Percentiles rank a stretch among this genome's conserved stretches.
Evolutionary conservation across 2,797 vertebrate species (phyloP).

Genomic region (Myotis daubentonii): DNA sequence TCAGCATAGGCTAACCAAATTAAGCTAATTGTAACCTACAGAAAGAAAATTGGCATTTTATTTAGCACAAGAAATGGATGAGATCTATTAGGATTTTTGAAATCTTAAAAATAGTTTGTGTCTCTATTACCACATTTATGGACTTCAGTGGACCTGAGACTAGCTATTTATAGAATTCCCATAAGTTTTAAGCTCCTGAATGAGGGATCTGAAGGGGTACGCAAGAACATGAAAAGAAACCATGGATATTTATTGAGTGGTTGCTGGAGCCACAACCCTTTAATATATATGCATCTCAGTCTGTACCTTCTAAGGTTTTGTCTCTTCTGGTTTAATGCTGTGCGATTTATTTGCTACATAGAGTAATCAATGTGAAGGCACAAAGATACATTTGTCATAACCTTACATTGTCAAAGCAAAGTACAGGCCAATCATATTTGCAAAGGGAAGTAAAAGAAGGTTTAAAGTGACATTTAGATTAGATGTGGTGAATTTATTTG

Average conservation of each 20-base stretch:
- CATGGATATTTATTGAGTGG: not conserved
- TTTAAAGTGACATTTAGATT: slow-evolving; percentile 24
- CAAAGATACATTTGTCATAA: not conserved
- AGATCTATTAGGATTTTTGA: slow-evolving; percentile 4
- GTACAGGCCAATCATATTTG: not conserved
- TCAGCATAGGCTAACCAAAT: not conserved
- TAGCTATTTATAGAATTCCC: slow-evolving; percentile 14
- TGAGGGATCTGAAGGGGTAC: not conserved
- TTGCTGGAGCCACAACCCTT: not conserved
- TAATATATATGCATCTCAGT: not conserved
- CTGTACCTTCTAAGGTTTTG: not conserved
- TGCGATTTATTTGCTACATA: slow-evolving; percentile 18
- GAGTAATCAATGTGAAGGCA: not conserved
- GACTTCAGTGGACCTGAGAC: not conserved
- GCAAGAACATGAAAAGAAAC: not conserved
- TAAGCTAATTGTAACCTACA: not conserved
- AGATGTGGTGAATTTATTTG: not conserved
- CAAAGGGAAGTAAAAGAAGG: not conserved
- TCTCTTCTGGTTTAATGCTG: slow-evolving; percentile 4
- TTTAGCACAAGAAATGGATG: not conserved
- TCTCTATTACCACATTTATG: not conserved
- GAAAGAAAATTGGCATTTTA: not conserved
- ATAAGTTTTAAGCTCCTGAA: slow-evolving; percentile 8
- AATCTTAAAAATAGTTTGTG: slow-evolving; percentile 31
- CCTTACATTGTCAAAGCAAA: not conserved